Evolutionary conservation across 2,797 vertebrate species (phyloP).

Genomic region (Oryzias dopingdopingensis): DNA sequence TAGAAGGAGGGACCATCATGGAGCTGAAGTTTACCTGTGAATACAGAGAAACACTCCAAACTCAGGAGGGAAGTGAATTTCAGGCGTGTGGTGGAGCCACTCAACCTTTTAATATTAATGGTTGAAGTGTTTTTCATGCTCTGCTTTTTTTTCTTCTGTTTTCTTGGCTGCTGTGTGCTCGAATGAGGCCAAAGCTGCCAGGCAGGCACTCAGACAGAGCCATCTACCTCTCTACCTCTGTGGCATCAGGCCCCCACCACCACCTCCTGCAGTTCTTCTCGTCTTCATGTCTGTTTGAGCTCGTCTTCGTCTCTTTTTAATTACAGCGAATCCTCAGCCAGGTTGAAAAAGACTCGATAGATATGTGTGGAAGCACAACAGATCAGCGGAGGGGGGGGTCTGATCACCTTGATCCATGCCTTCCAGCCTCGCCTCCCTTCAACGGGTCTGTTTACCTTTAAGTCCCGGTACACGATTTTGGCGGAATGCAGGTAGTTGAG

Average conservation of each 20-base stretch:
- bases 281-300: slow-evolving; percentile 46
- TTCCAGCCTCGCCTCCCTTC: slow-evolving; percentile 25
- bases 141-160: slow-evolving; percentile 61
- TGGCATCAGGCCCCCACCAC: slow-evolving; percentile 56
- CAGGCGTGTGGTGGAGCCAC: slow-evolving; percentile 61
- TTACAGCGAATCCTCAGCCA: slow-evolving; percentile 51
- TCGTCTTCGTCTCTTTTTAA: slow-evolving; percentile 54
- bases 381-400: slow-evolving; percentile 11
- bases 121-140: slow-evolving; percentile 55
- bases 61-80: slow-evolving; percentile 61
- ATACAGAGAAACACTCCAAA: slow-evolving; percentile 18
- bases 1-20: too few species aligned
- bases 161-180: slow-evolving; percentile 74
- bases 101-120: slow-evolving; percentile 80
- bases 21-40: slow-evolving; percentile 11
- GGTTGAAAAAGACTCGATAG: slow-evolving; percentile 31
- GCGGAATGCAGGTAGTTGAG: slow-evolving; percentile 97
- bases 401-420: slow-evolving; percentile 48
- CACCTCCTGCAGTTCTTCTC: slow-evolving; percentile 30
- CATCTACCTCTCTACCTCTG: slow-evolving; percentile 70
- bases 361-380: slow-evolving; percentile 18
- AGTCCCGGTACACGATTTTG: slow-evolving; percentile 98
- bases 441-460: slow-evolving; percentile 87
- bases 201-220: slow-evolving; percentile 66
- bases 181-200: slow-evolving; percentile 76